phyloP scores from a whole-genome alignment of 2,888 invertebrate genomes.

The Emmelina monodactyla region DNA sequence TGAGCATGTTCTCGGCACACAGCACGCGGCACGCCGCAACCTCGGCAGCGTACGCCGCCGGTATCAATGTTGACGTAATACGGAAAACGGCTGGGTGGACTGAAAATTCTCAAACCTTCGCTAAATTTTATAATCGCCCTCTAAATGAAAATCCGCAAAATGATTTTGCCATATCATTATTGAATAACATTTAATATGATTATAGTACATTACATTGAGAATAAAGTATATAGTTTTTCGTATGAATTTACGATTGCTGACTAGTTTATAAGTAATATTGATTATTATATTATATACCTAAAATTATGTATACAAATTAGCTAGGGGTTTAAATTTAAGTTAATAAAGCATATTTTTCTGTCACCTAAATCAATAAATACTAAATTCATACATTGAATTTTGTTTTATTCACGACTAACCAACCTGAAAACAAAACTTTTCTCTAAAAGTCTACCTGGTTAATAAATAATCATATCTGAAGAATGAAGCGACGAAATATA shows the following conservation, averaged over 20 bases:
- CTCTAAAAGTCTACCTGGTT: conserved; percentile 1
- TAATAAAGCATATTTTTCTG: too few species aligned
- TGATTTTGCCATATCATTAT: neutral
- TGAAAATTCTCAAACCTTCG: conserved; percentile 5
- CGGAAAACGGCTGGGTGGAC: conserved; percentile 11
- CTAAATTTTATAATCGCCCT: conserved; percentile 9
- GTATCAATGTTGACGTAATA: conserved; percentile 8
- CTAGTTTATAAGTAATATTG: neutral
- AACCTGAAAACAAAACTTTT: neutral
- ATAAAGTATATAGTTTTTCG: neutral
- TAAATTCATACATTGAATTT: neutral
- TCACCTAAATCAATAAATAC: neutral
- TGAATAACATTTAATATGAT: neutral
- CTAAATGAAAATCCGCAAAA: neutral
- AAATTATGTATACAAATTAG: neutral
- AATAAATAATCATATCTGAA: conserved; percentile 1
- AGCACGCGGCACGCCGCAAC: conserved; percentile 10
- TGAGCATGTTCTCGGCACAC: conserved; percentile 7
- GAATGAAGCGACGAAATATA: conserved; percentile 8
- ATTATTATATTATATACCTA: neutral
- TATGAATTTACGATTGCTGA: neutral
- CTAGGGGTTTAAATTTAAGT: neutral
- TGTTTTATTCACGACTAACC: too few species aligned
- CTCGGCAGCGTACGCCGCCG: conserved; percentile 4
- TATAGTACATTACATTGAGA: neutral